Percentiles rank a stretch among this genome's conserved stretches.
Conservation (phyloP, 2,113 vertebrate species). For the Podarcis cretensis region DNA sequence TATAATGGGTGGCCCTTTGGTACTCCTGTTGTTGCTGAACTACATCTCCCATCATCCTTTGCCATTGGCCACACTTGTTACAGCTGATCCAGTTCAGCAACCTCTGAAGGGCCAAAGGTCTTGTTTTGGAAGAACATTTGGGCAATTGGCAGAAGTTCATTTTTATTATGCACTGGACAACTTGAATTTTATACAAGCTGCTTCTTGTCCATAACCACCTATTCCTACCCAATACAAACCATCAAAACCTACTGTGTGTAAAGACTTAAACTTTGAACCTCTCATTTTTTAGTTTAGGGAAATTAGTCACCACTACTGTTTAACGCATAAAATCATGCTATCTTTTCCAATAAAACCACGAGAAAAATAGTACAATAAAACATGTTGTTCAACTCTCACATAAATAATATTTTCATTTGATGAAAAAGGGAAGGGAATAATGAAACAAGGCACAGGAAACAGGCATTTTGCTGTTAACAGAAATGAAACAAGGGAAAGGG, state of each 20-base stretch:
- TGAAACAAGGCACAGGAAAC: constrained; percentile 72
- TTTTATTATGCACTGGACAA: background rate
- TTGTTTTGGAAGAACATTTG: too few species aligned
- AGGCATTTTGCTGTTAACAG: constrained; percentile 71
- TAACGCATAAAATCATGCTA: background rate
- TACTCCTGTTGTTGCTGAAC: background rate
- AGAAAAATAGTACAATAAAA: constrained; percentile 49
- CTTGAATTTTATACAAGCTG: background rate
- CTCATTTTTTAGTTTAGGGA: constrained; percentile 34
- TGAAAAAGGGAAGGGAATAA: constrained; percentile 37
- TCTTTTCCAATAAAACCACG: background rate
- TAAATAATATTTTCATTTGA: constrained; percentile 77
- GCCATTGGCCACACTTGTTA: too few species aligned
- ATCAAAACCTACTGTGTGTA: too few species aligned
- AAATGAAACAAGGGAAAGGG: constrained; percentile 63
- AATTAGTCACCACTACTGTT: background rate
- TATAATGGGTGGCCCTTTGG: background rate
- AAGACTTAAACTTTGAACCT: background rate
- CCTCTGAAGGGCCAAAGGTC: too few species aligned
- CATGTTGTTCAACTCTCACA: constrained; percentile 69
- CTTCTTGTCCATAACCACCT: background rate
- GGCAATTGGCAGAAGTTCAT: constrained; percentile 1
- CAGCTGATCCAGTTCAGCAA: too few species aligned
- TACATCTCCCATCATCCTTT: background rate
- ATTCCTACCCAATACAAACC: too few species aligned